Conservation (phyloP, 53 echinoderm and acorn worm species). For the Echinometra lucunter region DNA sequence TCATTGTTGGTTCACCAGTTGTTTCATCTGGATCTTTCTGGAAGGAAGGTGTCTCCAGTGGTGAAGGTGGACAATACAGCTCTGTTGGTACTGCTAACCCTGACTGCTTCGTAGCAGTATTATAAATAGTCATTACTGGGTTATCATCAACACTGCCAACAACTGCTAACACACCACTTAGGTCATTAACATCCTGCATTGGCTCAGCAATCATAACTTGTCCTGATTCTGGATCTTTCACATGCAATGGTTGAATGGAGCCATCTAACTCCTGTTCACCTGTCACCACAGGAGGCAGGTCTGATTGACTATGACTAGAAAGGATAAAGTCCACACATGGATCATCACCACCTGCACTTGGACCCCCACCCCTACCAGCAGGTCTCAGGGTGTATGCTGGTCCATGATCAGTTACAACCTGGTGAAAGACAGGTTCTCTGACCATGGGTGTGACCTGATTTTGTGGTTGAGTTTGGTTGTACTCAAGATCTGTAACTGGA, state of each 20-base stretch:
- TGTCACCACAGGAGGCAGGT: slow-evolving; percentile 52
- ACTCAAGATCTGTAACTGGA: not conserved
- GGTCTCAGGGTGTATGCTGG: slow-evolving; percentile 86
- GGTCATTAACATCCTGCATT: slow-evolving; percentile 68
- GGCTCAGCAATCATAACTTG: slow-evolving; percentile 72
- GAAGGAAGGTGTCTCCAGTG: not conserved
- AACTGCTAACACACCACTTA: slow-evolving; percentile 75
- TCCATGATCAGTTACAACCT: slow-evolving; percentile 85
- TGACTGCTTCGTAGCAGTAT: slow-evolving; percentile 51
- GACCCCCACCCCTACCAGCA: slow-evolving; percentile 27
- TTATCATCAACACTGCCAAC: slow-evolving; percentile 63
- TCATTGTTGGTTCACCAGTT: not conserved
- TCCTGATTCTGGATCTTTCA: slow-evolving; percentile 80
- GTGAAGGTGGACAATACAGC: not conserved
- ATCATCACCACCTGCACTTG: slow-evolving; percentile 59
- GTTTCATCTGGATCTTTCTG: slow-evolving; percentile 2
- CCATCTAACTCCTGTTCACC: slow-evolving; percentile 52
- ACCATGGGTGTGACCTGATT: slow-evolving; percentile 9
- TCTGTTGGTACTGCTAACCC: slow-evolving; percentile 51
- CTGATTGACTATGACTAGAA: slow-evolving; percentile 33
- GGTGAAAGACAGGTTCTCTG: slow-evolving; percentile 70
- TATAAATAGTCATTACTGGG: slow-evolving; percentile 56
- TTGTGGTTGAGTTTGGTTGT: not conserved
- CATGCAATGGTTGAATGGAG: slow-evolving; percentile 58
- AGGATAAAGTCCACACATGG: slow-evolving; percentile 71